Conservation (phyloP, 2,888 invertebrate genomes). For the Acanthococcus lagerstroemiae region DNA sequence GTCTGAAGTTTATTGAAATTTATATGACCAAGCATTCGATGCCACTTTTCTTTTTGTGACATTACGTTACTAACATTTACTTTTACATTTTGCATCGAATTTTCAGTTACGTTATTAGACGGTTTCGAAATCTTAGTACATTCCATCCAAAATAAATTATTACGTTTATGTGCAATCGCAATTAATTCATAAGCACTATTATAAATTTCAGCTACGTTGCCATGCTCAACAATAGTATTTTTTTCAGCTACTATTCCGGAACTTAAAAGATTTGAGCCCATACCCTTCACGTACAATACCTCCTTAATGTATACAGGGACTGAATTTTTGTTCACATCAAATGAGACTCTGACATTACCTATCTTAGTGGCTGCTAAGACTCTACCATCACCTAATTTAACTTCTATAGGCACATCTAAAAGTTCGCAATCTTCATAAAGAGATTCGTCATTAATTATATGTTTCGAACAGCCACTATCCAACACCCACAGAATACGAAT, state of each 20-base stretch:
- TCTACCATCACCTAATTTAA: slow-evolving; percentile 22
- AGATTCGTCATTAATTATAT: slow-evolving; percentile 30
- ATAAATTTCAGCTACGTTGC: neutral
- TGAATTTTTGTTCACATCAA: neutral
- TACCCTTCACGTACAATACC: neutral
- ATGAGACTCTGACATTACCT: slow-evolving; percentile 6
- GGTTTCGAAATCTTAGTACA: neutral
- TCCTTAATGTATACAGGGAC: neutral
- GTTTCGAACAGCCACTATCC: slow-evolving; percentile 33
- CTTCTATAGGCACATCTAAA: neutral
- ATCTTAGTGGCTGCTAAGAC: slow-evolving; percentile 31
- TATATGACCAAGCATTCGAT: neutral
- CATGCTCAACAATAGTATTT: neutral
- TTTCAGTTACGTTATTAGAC: neutral
- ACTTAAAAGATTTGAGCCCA: neutral
- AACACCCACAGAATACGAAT: slow-evolving; percentile 25
- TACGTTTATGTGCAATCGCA: neutral
- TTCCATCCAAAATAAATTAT: neutral
- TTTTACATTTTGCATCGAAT: neutral
- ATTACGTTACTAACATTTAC: neutral
- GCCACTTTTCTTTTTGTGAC: neutral
- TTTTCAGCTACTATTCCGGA: neutral
- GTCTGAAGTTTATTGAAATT: neutral
- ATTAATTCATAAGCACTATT: neutral
- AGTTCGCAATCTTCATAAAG: neutral